Evolutionary conservation across 2,888 invertebrate species (phyloP), one percentile per base, ranked within the genome.

Genomic region (Xylota sylvarum): DNA sequence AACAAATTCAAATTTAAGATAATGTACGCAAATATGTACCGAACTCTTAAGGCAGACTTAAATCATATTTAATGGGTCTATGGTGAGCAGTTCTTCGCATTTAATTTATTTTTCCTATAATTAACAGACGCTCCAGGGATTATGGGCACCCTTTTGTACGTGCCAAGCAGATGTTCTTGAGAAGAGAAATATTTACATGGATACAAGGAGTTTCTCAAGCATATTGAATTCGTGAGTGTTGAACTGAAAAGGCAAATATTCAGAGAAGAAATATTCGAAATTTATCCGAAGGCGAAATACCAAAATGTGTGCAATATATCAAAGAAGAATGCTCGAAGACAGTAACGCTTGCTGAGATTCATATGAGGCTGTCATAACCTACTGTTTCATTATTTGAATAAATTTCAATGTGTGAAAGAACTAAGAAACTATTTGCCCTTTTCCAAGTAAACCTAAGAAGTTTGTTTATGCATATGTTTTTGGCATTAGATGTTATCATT

Each of bases 21-120:
- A 50, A 50, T 48, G 48, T 19, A 9, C 19, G 48, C 10, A 48
- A 48, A 48, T 50, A 50, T 50, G 23, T 23, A 50, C 50, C 23
- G 4, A 50, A 50, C 10, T 12, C 50, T 50, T 23, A 23, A 50
- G 19, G 23, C 23, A 4, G 23, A 19, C 23, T 50, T 50, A 50
- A 50, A 50, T 50, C 50, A 50, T 23, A 23, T 50, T 23, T 50
- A 50, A 50, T 50, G 23, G 50, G 12, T 50, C 50, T 50, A 23
- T 14, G 23, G 6, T 50, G 23, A 50, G 50, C 50, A 50, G 50
- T 50, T 50, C 23, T 9, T 48, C 48, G 10, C 10, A 10, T 23
- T 50, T 23, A 50, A 50, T 50, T 17, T 50, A 50, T 50, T 50
- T 50, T 23, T 19, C 17, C 10, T 50, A 50, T 23, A 50, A 50